Percentiles rank a stretch among this genome's conserved stretches.
Evolutionary conservation across 2,113 vertebrate genomes (phyloP).

Genomic region (Sterrhoptilus dennistouni): DNA sequence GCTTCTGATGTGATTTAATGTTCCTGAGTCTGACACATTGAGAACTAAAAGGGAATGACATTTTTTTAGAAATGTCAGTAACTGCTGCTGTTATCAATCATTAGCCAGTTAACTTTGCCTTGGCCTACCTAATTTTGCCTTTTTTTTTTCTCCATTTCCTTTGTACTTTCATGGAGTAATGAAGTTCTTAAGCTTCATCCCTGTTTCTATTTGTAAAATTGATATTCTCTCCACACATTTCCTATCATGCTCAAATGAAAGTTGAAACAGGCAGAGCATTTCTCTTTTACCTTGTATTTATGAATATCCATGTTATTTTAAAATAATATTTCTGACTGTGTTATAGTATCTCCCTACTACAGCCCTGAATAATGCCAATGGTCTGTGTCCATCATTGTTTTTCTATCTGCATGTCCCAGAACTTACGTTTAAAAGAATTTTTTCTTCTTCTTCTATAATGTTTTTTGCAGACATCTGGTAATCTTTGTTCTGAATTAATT

Average conservation of each 20-base stretch:
- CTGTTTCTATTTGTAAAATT: background rate
- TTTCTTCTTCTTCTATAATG: background rate
- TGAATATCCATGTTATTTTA: background rate
- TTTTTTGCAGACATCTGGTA: background rate
- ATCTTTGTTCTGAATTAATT: background rate
- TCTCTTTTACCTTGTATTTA: background rate
- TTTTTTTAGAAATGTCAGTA: slow-evolving; percentile 14
- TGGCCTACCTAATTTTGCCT: background rate
- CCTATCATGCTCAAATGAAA: background rate
- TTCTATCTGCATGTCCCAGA: background rate
- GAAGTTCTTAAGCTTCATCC: background rate
- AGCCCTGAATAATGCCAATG: background rate
- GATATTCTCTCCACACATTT: background rate
- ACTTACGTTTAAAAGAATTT: background rate
- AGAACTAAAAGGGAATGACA: slow-evolving; percentile 23
- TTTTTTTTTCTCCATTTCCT: slow-evolving; percentile 3
- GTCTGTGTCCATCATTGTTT: background rate
- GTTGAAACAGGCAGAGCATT: background rate
- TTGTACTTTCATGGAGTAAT: background rate
- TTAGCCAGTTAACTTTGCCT: background rate
- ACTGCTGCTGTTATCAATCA: background rate
- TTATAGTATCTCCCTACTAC: background rate
- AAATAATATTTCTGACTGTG: background rate
- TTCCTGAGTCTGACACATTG: background rate
- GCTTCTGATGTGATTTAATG: slow-evolving; percentile 21